Evolutionary conservation across 2,797 vertebrate genomes (phyloP).

Genomic region (Onychomys leucogaster): DNA sequence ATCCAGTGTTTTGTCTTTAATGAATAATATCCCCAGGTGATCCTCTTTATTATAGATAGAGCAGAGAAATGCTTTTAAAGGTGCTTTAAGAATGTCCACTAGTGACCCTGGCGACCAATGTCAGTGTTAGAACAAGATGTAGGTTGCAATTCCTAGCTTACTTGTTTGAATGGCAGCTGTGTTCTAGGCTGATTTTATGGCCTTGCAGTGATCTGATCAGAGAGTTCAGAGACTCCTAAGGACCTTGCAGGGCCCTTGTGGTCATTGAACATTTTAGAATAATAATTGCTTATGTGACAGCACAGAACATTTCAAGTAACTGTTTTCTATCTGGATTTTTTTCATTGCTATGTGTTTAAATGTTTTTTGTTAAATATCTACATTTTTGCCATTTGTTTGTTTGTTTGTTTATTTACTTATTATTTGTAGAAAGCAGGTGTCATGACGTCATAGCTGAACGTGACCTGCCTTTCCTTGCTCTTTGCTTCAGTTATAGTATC

Average conservation of each 20-base stretch:
- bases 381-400: not conserved
- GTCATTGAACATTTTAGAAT: not conserved
- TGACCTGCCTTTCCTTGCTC: not conserved
- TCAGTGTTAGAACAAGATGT: not conserved
- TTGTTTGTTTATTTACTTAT: not conserved
- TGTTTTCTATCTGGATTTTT: not conserved
- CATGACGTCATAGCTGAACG: not conserved
- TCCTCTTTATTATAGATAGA: not conserved
- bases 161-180: not conserved
- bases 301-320: not conserved
- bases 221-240: not conserved
- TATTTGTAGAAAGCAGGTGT: not conserved
- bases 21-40: not conserved
- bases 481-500: constrained; percentile 92
- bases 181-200: not conserved
- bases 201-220: not conserved
- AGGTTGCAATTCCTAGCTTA: constrained; percentile 9
- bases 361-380: not conserved
- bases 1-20: constrained; percentile 11
- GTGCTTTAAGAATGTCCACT: constrained; percentile 40
- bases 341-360: not conserved
- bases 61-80: constrained; percentile 3
- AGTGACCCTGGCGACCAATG: not conserved
- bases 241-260: not conserved
- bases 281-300: not conserved